Conservation (phyloP, 2,113 vertebrate species). For the Benitochromis conjunctus region DNA sequence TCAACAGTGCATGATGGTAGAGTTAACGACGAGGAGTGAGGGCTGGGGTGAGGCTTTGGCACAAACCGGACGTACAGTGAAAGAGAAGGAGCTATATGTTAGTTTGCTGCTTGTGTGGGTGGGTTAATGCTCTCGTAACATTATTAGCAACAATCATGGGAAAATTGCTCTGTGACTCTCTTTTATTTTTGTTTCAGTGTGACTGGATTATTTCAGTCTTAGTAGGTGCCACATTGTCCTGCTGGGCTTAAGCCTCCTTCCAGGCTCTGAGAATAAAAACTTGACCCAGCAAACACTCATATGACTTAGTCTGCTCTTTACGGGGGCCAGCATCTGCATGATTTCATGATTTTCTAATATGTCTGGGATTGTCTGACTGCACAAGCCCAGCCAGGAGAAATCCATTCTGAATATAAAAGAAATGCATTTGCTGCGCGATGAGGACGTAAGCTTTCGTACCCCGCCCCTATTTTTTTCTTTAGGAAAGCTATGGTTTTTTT, state of each 20-base stretch:
- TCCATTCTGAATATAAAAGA: not conserved
- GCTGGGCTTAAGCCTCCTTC: not conserved
- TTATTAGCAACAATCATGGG: not conserved
- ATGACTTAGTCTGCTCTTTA: not conserved
- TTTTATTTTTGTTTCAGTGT: not conserved
- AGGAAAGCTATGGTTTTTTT: not conserved
- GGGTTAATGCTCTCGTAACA: not conserved
- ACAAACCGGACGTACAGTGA: not conserved
- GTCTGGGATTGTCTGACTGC: conserved; percentile 12
- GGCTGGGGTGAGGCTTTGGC: not conserved
- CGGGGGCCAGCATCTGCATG: not conserved
- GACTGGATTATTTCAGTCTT: not conserved
- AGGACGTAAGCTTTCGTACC: not conserved
- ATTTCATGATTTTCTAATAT: conserved; percentile 7
- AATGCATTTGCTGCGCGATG: not conserved
- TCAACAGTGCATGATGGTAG: not conserved
- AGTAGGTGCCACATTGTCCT: not conserved
- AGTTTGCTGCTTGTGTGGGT: not conserved
- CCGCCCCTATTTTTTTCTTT: not conserved
- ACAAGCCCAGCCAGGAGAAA: not conserved
- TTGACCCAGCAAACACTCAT: not conserved
- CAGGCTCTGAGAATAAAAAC: not conserved
- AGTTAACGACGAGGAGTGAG: not conserved
- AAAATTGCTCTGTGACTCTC: not conserved
- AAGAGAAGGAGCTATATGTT: not conserved